Conservation (phyloP, 2,888 invertebrate genomes). For the Ommatoiulus sabulosus region DNA sequence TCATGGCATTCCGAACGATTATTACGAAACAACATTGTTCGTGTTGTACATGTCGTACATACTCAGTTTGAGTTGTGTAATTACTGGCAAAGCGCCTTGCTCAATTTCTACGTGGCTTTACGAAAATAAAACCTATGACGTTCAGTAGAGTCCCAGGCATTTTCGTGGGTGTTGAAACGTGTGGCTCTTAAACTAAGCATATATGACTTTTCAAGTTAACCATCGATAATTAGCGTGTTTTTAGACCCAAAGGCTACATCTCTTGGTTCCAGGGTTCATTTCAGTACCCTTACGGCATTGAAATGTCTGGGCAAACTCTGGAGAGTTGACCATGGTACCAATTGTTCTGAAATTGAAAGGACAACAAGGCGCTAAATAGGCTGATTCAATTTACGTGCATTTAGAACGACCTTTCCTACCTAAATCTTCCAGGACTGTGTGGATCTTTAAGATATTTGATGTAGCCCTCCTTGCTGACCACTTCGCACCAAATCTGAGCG, state of each 20-base stretch:
- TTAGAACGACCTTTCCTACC: conserved; percentile 60
- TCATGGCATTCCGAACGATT: no score
- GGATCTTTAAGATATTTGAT: conserved; percentile 66
- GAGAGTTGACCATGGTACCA: conserved; percentile 71
- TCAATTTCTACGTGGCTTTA: no score
- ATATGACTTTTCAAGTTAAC: no score
- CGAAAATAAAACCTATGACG: no score
- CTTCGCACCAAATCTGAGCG: conserved; percentile 67
- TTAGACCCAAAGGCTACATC: conserved; percentile 59
- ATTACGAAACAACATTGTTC: no score
- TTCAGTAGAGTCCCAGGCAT: no score
- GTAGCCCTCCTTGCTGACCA: conserved; percentile 66
- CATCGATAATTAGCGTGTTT: neutral
- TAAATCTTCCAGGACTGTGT: conserved; percentile 67
- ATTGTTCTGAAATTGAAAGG: conserved; percentile 58
- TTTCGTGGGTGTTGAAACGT: no score
- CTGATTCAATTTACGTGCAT: neutral
- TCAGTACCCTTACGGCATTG: conserved; percentile 71
- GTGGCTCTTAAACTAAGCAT: no score
- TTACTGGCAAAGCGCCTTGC: no score
- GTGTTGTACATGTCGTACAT: no score
- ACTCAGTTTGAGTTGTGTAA: no score
- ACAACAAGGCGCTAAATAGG: neutral
- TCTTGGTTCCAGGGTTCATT: conserved; percentile 71
- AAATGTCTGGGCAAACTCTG: conserved; percentile 78